Conservation (phyloP, 2,888 invertebrate genomes). For the Drosophila macrospina region DNA sequence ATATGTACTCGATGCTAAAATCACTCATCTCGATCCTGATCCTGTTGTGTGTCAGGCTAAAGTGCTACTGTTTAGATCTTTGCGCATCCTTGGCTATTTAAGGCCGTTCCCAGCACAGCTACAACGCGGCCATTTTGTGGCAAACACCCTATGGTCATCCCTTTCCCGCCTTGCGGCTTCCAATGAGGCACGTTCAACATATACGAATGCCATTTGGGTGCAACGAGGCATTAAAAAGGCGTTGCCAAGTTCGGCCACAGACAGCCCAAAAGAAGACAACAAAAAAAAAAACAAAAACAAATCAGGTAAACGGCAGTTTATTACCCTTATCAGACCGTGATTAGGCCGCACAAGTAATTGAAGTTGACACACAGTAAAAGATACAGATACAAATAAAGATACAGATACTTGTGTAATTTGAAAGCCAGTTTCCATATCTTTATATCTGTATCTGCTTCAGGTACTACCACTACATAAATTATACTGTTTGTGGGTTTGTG, state of each 20-base stretch:
- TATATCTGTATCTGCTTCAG: conserved; percentile 11
- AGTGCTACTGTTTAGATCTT: conserved; percentile 60
- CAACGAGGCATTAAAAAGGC: conserved; percentile 68
- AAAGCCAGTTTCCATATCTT: conserved; percentile 17
- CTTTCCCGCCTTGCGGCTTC: conserved; percentile 18
- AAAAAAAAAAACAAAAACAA: no score
- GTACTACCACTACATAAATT: conserved; percentile 15
- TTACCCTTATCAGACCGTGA: conserved; percentile 73
- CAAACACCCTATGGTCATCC: conserved; percentile 28
- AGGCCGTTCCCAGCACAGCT: conserved; percentile 42
- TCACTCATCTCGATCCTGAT: conserved; percentile 81
- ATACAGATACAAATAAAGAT: conserved; percentile 19
- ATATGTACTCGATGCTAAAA: conserved; percentile 88
- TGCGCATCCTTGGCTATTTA: conserved; percentile 70
- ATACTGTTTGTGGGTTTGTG: conserved; percentile 20
- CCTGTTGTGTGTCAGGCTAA: conserved; percentile 47
- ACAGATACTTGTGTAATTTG: conserved; percentile 38
- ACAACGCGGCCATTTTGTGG: conserved; percentile 45
- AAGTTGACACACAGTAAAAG: conserved; percentile 44
- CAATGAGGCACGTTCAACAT: conserved; percentile 29
- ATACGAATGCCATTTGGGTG: conserved; percentile 44
- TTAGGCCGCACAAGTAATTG: conserved; percentile 72
- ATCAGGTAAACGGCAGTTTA: conserved; percentile 55
- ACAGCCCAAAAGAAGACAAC: conserved; percentile 10
- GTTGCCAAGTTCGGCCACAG: conserved; percentile 52